Evolutionary conservation across 2,888 invertebrate genomes (phyloP).

Genomic region (Calliphora vomitoria): DNA sequence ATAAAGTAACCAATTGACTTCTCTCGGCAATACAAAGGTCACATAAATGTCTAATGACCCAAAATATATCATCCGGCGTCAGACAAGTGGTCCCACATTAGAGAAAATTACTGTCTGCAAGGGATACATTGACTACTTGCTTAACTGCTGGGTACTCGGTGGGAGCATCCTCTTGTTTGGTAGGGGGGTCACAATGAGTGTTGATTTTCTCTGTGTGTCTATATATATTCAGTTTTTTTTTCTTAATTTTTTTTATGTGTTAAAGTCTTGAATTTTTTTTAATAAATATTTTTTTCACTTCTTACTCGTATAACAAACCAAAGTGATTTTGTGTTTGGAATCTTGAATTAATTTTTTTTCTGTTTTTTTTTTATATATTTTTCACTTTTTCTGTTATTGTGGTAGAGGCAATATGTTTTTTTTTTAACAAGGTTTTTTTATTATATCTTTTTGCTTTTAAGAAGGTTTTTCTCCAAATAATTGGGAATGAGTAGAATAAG

Average conservation of each 20-base stretch:
- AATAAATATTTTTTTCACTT: background rate
- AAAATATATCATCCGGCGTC: too few species aligned
- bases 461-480: slow-evolving; percentile 31
- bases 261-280: slow-evolving; percentile 19
- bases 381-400: slow-evolving; percentile 6
- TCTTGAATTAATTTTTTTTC: slow-evolving; percentile 47
- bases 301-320: slow-evolving; percentile 38
- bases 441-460: background rate
- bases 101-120: too few species aligned
- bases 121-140: too few species aligned
- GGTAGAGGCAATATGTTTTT: slow-evolving; percentile 27
- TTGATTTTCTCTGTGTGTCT: slow-evolving; percentile 30
- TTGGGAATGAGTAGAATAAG: background rate
- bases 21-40: too few species aligned
- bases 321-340: slow-evolving; percentile 52
- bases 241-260: slow-evolving; percentile 1
- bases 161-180: slow-evolving; percentile 7
- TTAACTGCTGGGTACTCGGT: background rate
- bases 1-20: too few species aligned
- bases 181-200: background rate
- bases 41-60: too few species aligned
- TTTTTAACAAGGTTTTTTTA: background rate
- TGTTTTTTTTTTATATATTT: background rate
- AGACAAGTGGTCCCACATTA: too few species aligned
- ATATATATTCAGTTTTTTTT: background rate